Evolutionary conservation across 2,888 invertebrate species (phyloP).

Genomic region (Syritta pipiens): DNA sequence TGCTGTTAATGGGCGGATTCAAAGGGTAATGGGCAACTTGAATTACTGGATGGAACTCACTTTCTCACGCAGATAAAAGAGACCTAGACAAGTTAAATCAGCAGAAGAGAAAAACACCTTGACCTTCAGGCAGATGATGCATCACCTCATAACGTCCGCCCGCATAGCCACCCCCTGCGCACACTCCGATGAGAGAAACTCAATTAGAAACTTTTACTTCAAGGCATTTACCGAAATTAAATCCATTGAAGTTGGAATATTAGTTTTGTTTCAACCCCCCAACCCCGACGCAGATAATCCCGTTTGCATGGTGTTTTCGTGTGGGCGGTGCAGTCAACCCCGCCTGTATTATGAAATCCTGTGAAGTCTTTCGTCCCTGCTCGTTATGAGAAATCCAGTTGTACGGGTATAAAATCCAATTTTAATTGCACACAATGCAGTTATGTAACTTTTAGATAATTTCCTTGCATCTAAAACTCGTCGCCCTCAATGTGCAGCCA

Average conservation of each 20-base stretch:
- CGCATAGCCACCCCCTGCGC: background rate
- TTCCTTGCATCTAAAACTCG: conserved; percentile 15
- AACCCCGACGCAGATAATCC: background rate
- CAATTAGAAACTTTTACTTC: conserved; percentile 64
- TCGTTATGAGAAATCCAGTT: conserved; percentile 17
- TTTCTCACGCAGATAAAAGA: no score
- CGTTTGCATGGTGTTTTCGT: no score
- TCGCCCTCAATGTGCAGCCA: no score
- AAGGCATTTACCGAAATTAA: conserved; percentile 51
- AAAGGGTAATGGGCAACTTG: background rate
- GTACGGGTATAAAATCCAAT: conserved; percentile 52
- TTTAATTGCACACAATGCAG: conserved; percentile 55
- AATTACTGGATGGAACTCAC: background rate
- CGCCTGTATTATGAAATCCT: conserved; percentile 1
- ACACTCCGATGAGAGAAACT: conserved; percentile 43
- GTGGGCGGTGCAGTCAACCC: background rate
- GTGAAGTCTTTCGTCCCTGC: background rate
- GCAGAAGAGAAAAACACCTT: no score
- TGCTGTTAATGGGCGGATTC: background rate
- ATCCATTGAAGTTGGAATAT: conserved; percentile 57
- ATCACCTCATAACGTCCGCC: background rate
- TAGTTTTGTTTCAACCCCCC: conserved; percentile 45
- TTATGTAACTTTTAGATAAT: conserved; percentile 36
- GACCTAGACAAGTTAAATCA: no score
- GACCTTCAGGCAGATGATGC: background rate